phyloP scores from a whole-genome alignment of 2,888 invertebrate species.

The Temnothorax ravouxi region DNA sequence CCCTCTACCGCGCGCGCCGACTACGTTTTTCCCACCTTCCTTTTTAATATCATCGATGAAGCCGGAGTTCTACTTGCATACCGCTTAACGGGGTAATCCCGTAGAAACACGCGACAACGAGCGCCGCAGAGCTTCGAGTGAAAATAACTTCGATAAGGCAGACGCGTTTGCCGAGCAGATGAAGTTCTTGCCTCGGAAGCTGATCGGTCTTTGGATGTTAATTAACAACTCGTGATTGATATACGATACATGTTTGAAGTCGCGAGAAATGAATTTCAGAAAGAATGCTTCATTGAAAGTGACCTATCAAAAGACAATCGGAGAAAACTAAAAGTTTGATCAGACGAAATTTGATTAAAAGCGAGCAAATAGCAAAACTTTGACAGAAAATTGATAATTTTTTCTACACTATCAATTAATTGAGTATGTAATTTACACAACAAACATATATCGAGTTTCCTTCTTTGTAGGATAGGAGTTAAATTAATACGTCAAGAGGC shows the following conservation, averaged over 20 bases:
- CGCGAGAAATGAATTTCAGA: conserved; percentile 3
- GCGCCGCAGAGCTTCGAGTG: conserved; percentile 16
- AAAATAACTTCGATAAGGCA: conserved; percentile 42
- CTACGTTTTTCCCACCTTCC: conserved; percentile 62
- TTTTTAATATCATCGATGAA: conserved; percentile 66
- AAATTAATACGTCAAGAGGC: neutral
- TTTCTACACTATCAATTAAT: conserved; percentile 7
- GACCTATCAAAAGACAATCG: neutral
- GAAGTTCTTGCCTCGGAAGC: conserved; percentile 7
- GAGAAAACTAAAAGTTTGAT: conserved; percentile 5
- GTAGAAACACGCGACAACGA: conserved; percentile 29
- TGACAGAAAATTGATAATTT: neutral
- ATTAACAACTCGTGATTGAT: conserved; percentile 46
- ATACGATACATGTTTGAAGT: conserved; percentile 24
- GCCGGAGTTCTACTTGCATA: conserved; percentile 60
- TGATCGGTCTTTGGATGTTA: conserved; percentile 32
- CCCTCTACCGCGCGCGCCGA: conserved; percentile 14
- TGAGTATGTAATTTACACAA: neutral
- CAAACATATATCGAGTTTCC: neutral
- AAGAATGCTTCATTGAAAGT: neutral
- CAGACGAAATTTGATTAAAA: neutral
- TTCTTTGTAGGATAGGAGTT: neutral
- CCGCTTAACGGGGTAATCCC: conserved; percentile 69
- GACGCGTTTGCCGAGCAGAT: conserved; percentile 24
- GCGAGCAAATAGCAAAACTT: neutral